Evolutionary conservation across 2,888 invertebrate species (phyloP), one percentile per base, ranked within the genome.

Genomic region (Apotomis turbidana): DNA sequence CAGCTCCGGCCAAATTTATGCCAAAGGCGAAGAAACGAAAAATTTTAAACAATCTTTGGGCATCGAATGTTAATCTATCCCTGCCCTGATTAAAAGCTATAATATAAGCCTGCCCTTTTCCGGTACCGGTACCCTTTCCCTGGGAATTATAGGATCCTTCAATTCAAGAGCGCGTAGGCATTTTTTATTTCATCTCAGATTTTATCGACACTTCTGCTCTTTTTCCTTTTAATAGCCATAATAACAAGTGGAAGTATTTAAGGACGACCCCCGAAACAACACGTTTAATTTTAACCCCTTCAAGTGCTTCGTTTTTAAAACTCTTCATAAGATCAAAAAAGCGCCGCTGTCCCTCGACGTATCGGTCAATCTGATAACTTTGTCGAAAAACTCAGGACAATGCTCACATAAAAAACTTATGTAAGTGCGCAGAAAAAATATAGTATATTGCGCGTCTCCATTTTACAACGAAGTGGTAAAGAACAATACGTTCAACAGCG

Each of bases 321-420:
- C 52, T 68, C 68, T 72, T 72, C 62, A 58, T 15, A 62, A 59
- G 62, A 75, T 64, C 74, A 79, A 81, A 87, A 83, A 81, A 84
- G 85, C 81, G 84, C 78, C 73, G 80, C 83, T 83, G 83, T 79
- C 81, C 80, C 81, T 83, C 80, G 78, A 78, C 78, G 79, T 79
- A 78, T 76, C 78, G 79, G 75, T 76, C 75, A 74, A 76, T 79
- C 75, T 78, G 85, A 85, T 86, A 87, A 85, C 62, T 71, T 60
- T 83, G 81, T 78, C 84, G 80, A 85, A 86, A 79, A 81, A 81
- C 83, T 77, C 80, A 77, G 80, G 82, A 87, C 87, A 86, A 86
- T 83, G 85, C 83, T 83, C 81, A 83, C 80, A 85, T 85, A 87
- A 87, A 27, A 88, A 88, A 85, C 74, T 80, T 79, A 77, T 67